Evolutionary conservation across 2,797 vertebrate genomes (phyloP).

Genomic region (Lacerta viridis): DNA sequence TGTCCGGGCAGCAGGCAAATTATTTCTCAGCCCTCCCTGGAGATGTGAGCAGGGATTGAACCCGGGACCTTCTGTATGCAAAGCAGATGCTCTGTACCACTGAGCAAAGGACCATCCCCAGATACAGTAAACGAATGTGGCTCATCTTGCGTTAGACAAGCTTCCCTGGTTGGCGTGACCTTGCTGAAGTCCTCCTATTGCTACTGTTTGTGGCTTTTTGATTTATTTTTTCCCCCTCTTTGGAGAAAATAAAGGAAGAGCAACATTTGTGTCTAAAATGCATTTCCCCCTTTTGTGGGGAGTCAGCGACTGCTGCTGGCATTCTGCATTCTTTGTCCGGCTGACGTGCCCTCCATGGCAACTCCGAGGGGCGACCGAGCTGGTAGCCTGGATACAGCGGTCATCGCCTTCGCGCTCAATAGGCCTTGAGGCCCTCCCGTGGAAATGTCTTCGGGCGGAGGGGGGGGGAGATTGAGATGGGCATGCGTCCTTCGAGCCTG

Average conservation of each 20-base stretch:
- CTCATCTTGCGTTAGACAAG: too few species aligned
- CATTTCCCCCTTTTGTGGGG: not conserved
- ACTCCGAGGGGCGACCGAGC: not conserved
- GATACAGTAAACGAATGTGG: too few species aligned
- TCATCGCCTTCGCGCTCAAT: constrained; percentile 14
- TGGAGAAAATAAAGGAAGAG: not conserved
- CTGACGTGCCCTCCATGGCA: not conserved
- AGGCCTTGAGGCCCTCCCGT: constrained; percentile 10
- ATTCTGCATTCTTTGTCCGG: accelerated
- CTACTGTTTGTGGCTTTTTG: not conserved
- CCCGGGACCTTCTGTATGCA: too few species aligned
- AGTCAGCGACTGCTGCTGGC: not conserved
- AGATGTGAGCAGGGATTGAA: too few species aligned
- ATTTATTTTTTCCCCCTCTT: not conserved
- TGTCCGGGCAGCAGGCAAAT: too few species aligned
- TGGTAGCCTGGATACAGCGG: accelerated
- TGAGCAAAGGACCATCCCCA: too few species aligned
- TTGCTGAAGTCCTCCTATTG: not conserved
- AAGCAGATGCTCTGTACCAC: too few species aligned
- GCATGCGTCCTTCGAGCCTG: not conserved
- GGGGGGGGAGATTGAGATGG: not conserved
- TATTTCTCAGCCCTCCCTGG: too few species aligned
- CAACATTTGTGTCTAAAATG: not conserved
- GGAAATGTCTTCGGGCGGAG: not conserved
- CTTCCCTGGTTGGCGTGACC: too few species aligned